Evolutionary conservation across 2,888 invertebrate species (phyloP), one percentile per base, ranked within the genome.

Genomic region (Autographa gamma): DNA sequence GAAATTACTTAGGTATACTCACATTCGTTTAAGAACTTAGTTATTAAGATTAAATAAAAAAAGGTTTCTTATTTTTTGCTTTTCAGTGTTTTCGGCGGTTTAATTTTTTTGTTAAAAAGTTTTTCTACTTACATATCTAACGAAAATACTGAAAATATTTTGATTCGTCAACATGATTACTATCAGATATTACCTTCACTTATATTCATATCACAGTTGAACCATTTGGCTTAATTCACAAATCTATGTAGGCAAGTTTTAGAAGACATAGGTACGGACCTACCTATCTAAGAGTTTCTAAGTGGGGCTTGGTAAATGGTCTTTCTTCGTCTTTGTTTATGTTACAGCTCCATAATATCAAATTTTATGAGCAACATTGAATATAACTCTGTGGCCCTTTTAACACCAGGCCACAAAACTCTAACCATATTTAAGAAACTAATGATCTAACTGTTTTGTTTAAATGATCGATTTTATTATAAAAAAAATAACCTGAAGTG

Each of bases 191-290:
- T 60, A 60, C 79, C 76, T 60, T 67, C 69, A 69, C 56, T 43
- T 66, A 74, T 64, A 73, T 77, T 67, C 72, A 71, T 74, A 84
- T 84, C 85, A 84, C 85, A 84, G 85, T 73, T 77, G 63, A 66
- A 79, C 66, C 59, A 77, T 84, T 84, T 84, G 85, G 85, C 82
- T 79, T 56, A 48, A 48, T 48, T 48, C n/a, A 4, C 48, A 48
- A 48, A 48, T 5, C 6, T 48, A 48, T 48, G 48, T 48, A 48
- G 48, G 48, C 48, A 48, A 48, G 48, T n/a, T 48, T n/a, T 48
- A n/a, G 48, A 48, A n/a, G 48, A 48, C 48, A 48, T 48, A 43
- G 43, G 48, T 48, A n/a, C 48, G n/a, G 16, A 43, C 16, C 5
- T 41, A 14, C 16, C 16, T 48, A 48, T n/a, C 16, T 48, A 43